Percentiles rank a stretch among this genome's conserved stretches.
Evolutionary conservation across 2,113 vertebrate species (phyloP).

Genomic region (Panthera uncia): DNA sequence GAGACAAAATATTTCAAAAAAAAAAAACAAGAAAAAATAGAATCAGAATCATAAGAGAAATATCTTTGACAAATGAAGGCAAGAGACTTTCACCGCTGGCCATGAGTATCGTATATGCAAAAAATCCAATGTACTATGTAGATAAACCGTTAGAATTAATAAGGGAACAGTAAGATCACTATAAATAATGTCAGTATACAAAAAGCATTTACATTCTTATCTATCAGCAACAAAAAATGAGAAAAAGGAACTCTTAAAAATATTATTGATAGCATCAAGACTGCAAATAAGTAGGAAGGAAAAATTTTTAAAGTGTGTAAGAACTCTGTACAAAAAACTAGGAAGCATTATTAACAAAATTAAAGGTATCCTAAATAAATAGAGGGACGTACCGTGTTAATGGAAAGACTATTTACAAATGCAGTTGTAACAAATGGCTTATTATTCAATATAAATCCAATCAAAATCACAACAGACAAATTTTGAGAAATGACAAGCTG

Average conservation of each 20-base stretch:
- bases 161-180: background rate
- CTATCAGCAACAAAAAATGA: background rate
- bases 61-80: background rate
- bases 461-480: background rate
- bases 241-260: background rate
- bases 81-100: background rate
- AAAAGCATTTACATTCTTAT: background rate
- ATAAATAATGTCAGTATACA: background rate
- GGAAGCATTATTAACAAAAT: background rate
- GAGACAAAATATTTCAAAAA: background rate
- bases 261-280: background rate
- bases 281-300: background rate
- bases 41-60: background rate
- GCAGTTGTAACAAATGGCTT: background rate
- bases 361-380: background rate
- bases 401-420: background rate
- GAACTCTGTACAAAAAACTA: background rate
- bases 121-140: background rate
- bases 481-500: background rate
- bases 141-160: background rate
- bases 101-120: background rate
- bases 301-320: background rate
- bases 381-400: background rate
- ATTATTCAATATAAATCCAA: background rate
- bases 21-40: background rate